A percentile compares a stretch with the other conserved stretches of the same genome.
Evolutionary conservation across 1,140 invertebrate genomes (phyloP).

Genomic region (Danaus melanippus): DNA sequence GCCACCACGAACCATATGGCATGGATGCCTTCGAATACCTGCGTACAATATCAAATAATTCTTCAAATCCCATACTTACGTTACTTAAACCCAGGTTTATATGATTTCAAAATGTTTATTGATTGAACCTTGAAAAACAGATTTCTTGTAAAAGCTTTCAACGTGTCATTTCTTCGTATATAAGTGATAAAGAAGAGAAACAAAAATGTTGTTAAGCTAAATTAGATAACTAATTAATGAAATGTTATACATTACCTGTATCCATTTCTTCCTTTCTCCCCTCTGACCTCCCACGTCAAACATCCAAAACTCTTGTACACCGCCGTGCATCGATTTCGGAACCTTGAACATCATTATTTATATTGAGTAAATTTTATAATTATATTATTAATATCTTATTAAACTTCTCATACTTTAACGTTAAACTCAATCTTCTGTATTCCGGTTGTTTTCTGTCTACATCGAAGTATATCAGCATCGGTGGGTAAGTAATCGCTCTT

Average conservation of each 20-base stretch:
- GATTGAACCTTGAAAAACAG: too few relatives aligned
- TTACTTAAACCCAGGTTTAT: too few relatives aligned
- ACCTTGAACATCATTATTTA: conserved; percentile 44
- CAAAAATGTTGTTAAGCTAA: too few relatives aligned
- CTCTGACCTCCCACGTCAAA: conserved; percentile 87
- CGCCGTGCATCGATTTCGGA: conserved; percentile 78
- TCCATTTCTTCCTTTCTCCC: conserved; percentile 88
- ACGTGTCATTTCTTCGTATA: too few relatives aligned
- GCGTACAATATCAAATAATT: conserved; percentile 15
- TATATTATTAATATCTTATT: conserved; percentile 4
- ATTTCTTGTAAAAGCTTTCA: too few relatives aligned
- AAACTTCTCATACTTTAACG: conserved; percentile 67
- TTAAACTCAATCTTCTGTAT: conserved; percentile 84
- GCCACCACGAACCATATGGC: conserved; percentile 86
- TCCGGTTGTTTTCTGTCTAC: conserved; percentile 78
- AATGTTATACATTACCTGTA: conserved; percentile 71
- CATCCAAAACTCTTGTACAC: conserved; percentile 81
- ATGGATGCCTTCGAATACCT: conserved; percentile 87
- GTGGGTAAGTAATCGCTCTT: conserved; percentile 76
- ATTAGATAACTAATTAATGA: too few relatives aligned
- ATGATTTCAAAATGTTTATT: too few relatives aligned
- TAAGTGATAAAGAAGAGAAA: too few relatives aligned
- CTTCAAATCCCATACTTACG: neutral
- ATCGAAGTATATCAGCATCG: conserved; percentile 80
- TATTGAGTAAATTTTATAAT: neutral